Evolutionary conservation across 2,113 vertebrate genomes (phyloP), one percentile per base, ranked within the genome.

Genomic region (Gallinago media): DNA sequence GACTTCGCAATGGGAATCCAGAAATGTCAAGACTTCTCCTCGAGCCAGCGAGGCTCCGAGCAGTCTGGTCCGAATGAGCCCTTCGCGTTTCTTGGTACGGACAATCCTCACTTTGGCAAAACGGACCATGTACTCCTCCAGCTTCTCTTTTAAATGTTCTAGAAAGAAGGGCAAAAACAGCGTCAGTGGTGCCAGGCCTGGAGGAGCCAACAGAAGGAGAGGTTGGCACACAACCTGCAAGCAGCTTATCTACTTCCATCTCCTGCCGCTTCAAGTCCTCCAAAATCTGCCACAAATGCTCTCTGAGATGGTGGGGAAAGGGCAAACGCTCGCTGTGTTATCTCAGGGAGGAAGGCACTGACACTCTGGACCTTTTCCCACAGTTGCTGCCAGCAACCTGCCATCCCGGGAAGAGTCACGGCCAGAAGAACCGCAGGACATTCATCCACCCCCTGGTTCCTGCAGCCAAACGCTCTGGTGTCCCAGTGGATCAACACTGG

Each of bases 1-100:
- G 96, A 99, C 98, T 95, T 99, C 99, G 2, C 99, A 99, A 92
- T 99, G 99, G n/a, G 99, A 99, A 90, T 99, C 99, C 88, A 99
- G 96, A 94, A 99, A 99, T 1, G 99, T 99, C 87, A 99, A 93
- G 81, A 99, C 98, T 94, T 99, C 98, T 92, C 99, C 99, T 97
- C 98, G 98, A 15, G 99, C 99, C 97, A 99, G 94, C 0, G 99
- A 98, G 12, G 99, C 99, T 74, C 99, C 99, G 46, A 99, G 93
- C 46, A 99, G 98, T 13, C 99, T 97, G 19, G 99, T 99, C 42
- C 99, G 98, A 94, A 99, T 99, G 52, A 99, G 98, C 54, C 99
- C 99, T 96, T 99, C 99, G 38, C 99, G 98, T 87, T 98, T 99
- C 97, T 98, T 99, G 54, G 99, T 99, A 40, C 99, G 98, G 82